Percentiles rank a stretch among this genome's conserved stretches.
Evolutionary conservation across 2,888 invertebrate species (phyloP).

Genomic region (Cataglyphis livida): DNA sequence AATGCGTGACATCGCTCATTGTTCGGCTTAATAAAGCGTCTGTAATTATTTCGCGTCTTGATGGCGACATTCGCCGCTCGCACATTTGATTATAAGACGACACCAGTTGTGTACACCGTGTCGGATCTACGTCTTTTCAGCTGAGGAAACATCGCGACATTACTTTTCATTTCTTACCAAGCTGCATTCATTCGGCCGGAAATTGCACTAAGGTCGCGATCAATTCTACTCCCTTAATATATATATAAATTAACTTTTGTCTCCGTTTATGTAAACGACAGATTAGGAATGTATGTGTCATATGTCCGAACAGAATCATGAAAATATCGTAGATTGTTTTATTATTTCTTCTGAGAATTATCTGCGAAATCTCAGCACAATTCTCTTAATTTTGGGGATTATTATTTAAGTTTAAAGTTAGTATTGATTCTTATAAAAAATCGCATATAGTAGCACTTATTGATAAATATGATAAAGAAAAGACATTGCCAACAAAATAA

Average conservation of each 20-base stretch:
- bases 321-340: too few species aligned
- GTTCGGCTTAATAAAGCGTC: constrained; percentile 68
- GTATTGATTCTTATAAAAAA: too few species aligned
- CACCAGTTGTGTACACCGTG: constrained; percentile 73
- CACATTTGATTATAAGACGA: constrained; percentile 51
- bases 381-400: too few species aligned
- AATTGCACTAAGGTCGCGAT: neutral
- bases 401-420: too few species aligned
- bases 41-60: constrained; percentile 64
- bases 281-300: neutral
- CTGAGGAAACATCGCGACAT: constrained; percentile 73
- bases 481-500: too few species aligned
- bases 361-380: too few species aligned
- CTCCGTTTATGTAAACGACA: neutral
- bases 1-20: constrained; percentile 53
- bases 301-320: too few species aligned
- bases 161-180: constrained; percentile 28
- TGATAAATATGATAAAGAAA: too few species aligned
- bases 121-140: constrained; percentile 60
- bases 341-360: too few species aligned
- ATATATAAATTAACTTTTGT: constrained; percentile 32
- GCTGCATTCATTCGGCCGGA: constrained; percentile 4
- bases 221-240: neutral
- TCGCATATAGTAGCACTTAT: too few species aligned
- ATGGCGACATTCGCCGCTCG: constrained; percentile 54